Percentiles rank a stretch among this genome's conserved stretches.
phyloP scores from a whole-genome alignment of 2,113 vertebrate genomes.

The Burhinus oedicnemus region DNA sequence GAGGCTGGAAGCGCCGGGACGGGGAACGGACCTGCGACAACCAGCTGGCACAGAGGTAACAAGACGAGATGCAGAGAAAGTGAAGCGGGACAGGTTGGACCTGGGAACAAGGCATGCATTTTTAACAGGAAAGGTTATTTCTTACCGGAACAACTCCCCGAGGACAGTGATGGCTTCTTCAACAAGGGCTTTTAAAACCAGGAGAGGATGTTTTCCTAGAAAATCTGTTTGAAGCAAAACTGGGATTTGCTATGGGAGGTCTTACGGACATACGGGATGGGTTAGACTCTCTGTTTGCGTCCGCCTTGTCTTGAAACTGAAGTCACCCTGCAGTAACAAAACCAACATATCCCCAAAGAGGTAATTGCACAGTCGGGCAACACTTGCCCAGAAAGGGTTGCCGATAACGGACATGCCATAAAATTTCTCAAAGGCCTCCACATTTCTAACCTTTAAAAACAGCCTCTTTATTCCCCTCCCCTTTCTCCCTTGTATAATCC shows the following conservation, averaged over 20 bases:
- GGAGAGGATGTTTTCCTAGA: background rate
- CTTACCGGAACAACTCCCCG: background rate
- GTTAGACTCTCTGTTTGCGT: background rate
- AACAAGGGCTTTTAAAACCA: background rate
- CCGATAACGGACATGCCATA: background rate
- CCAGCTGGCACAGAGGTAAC: background rate
- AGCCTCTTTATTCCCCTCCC: background rate
- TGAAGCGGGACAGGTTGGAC: background rate
- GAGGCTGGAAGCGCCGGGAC: background rate
- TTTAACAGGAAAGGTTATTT: background rate
- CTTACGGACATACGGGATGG: fast-evolving
- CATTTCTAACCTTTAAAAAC: background rate
- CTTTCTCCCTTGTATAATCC: background rate
- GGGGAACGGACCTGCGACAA: background rate
- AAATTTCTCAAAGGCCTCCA: background rate
- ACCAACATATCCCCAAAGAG: background rate
- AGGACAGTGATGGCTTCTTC: background rate
- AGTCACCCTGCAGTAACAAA: background rate
- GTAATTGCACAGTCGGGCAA: background rate
- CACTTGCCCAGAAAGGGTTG: background rate
- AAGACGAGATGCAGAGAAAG: background rate
- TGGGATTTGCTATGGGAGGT: background rate
- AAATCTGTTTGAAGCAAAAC: background rate
- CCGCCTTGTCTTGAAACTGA: background rate
- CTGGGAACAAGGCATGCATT: background rate